These are phyloP conservation scores for Planococcus citri DNA, from an alignment of 1,140 invertebrate genomes.

Conservation along the genomic window DNA sequence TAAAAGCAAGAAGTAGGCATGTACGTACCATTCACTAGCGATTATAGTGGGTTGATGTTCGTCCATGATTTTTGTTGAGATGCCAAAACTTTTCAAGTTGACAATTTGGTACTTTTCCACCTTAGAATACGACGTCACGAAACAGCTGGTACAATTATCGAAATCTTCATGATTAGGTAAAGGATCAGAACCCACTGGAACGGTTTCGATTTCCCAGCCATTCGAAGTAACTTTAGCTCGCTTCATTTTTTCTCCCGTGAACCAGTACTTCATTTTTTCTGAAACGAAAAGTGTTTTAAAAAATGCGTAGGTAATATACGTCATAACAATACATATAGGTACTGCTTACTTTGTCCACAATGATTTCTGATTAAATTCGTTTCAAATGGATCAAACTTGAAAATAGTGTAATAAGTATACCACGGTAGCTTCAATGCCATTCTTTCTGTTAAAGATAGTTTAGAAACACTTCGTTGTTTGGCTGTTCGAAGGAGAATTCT, in stretches of 20 bases:
- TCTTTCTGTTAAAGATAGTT: background rate
- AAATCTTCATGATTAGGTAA: constrained; percentile 24
- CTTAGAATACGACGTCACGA: constrained; percentile 22
- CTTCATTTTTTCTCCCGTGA: background rate
- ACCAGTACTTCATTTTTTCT: background rate
- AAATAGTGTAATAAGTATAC: constrained; percentile 22
- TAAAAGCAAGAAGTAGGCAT: too few relatives aligned
- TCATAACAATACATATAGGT: background rate
- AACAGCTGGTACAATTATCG: constrained; percentile 17
- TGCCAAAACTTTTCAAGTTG: constrained; percentile 14
- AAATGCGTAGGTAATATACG: background rate
- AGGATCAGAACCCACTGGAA: constrained; percentile 12
- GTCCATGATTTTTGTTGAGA: constrained; percentile 21
- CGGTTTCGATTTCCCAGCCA: constrained; percentile 22
- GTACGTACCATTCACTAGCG: constrained; percentile 25
- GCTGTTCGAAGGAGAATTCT: background rate
- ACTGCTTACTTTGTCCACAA: constrained; percentile 24
- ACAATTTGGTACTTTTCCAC: constrained; percentile 21
- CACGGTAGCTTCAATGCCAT: background rate
- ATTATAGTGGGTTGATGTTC: constrained; percentile 23
- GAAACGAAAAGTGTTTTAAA: background rate
- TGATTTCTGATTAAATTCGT: constrained; percentile 22
- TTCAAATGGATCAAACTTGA: constrained; percentile 22
- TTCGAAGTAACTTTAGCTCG: background rate
- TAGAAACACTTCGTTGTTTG: background rate